Evolutionary conservation across 2,113 vertebrate species (phyloP).

Genomic region (Malurus alboscapulatus): DNA sequence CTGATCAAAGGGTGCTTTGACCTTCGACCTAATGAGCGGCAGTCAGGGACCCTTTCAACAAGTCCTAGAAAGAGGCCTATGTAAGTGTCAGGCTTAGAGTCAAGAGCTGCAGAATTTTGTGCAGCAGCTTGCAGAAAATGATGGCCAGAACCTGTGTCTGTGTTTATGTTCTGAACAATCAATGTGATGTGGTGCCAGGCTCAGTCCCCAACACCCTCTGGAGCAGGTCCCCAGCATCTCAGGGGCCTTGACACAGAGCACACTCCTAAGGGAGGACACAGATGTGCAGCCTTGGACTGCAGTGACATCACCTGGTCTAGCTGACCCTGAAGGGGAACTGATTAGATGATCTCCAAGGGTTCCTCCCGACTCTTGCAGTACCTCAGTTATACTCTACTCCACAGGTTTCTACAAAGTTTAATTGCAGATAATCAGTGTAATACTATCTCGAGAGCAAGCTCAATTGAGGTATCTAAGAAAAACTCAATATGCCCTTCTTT

Average conservation of each 20-base stretch:
- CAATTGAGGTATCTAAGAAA: background rate
- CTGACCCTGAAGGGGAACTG: background rate
- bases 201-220: background rate
- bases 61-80: background rate
- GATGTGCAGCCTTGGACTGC: background rate
- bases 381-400: background rate
- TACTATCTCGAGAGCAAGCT: background rate
- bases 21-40: background rate
- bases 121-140: background rate
- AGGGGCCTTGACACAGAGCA: background rate
- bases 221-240: background rate
- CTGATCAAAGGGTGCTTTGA: background rate
- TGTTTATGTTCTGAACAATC: background rate
- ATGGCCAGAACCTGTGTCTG: background rate
- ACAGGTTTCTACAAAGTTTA: background rate
- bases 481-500: background rate
- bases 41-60: background rate
- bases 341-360: background rate
- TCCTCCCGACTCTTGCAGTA: background rate
- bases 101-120: background rate
- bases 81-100: background rate
- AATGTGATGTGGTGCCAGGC: background rate
- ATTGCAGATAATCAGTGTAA: background rate
- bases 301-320: background rate
- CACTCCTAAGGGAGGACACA: rapidly evolving